phyloP scores from a whole-genome alignment of 2,888 invertebrate species.

The Lithosia quadra region DNA sequence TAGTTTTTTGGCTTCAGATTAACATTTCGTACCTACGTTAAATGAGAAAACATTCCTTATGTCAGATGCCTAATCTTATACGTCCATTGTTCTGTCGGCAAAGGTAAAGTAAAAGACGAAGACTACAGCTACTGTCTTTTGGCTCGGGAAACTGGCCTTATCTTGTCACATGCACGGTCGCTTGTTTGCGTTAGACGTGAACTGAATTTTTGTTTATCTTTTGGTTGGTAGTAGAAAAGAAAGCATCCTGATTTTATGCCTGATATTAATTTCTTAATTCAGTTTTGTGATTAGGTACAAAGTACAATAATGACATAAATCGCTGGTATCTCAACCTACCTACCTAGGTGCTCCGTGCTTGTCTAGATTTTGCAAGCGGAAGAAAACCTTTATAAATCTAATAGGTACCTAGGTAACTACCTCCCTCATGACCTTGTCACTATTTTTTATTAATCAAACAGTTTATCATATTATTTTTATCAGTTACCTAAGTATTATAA shows the following conservation, averaged over 20 bases:
- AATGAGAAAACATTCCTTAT: conserved; percentile 22
- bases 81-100: conserved; percentile 34
- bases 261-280: conserved; percentile 10
- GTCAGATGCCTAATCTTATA: conserved; percentile 23
- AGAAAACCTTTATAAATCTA: no score
- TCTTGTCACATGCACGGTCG: conserved; percentile 51
- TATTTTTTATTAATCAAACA: no score
- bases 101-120: conserved; percentile 33
- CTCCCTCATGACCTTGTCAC: no score
- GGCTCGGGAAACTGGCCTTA: conserved; percentile 34
- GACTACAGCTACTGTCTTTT: conserved; percentile 28
- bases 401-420: no score
- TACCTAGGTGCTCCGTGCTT: no score
- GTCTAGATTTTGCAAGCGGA: no score
- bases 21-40: neutral
- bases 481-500: no score
- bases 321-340: no score
- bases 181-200: conserved; percentile 35
- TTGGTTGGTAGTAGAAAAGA: conserved; percentile 23
- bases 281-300: neutral
- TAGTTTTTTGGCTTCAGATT: neutral
- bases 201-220: conserved; percentile 42
- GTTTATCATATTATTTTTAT: no score
- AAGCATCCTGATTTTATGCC: conserved; percentile 26
- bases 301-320: neutral